phyloP scores from a whole-genome alignment of 2,113 vertebrate species.

The Anarhynchus alexandrinus region DNA sequence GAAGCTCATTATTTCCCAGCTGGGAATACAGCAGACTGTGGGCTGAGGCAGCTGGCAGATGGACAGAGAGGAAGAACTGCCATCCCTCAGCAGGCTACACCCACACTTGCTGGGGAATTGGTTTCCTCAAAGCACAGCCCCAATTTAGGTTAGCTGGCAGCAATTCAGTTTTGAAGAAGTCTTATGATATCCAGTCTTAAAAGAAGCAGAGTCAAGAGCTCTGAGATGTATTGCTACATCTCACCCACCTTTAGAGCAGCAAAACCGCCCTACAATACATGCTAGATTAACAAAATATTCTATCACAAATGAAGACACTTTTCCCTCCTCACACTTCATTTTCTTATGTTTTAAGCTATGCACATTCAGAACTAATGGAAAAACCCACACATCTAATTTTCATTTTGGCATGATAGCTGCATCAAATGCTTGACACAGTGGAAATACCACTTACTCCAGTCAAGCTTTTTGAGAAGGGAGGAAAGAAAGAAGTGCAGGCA shows the following conservation, averaged over 20 bases:
- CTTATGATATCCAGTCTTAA: background rate
- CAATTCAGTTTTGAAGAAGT: background rate
- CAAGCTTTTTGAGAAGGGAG: background rate
- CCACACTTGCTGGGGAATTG: constrained; percentile 17
- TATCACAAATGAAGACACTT: background rate
- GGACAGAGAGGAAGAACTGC: constrained; percentile 26
- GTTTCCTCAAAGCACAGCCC: constrained; percentile 31
- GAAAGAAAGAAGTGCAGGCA: background rate
- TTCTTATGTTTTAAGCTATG: background rate
- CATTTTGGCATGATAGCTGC: background rate
- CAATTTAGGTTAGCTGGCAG: constrained; percentile 14
- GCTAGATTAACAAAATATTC: background rate
- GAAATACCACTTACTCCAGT: background rate
- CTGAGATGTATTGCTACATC: background rate
- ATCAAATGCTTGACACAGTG: background rate
- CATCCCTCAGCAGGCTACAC: constrained; percentile 18
- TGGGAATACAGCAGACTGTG: constrained; percentile 27
- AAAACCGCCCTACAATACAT: accelerated
- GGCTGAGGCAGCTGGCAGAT: constrained; percentile 38
- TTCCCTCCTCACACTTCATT: background rate
- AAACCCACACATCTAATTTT: background rate
- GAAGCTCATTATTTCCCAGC: constrained; percentile 6
- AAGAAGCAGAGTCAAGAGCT: background rate
- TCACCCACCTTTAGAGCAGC: background rate
- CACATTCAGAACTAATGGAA: background rate